Evolutionary conservation across 2,113 vertebrate genomes (phyloP), one percentile per base, ranked within the genome.

Genomic region (Poecilia latipinna): DNA sequence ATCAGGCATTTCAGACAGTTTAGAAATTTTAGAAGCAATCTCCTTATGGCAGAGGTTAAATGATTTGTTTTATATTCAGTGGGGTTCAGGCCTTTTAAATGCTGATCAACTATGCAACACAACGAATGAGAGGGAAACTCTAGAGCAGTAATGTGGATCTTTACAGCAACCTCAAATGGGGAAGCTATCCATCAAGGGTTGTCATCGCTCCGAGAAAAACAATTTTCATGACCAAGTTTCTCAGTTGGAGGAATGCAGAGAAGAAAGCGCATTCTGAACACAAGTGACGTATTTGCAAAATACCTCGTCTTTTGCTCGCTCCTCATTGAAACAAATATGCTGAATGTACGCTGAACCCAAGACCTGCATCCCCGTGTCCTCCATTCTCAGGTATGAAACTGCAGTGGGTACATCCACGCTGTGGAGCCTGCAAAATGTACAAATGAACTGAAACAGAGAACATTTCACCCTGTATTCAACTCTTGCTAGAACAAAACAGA

Each of bases 281-380:
- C 61, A 63, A 28, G 29, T 78, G 77, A 11, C 32, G 68, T 73
- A 31, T 29, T 39, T 68, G 61, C 61, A 7, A 69, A 72, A 7
- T 93, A 99, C 98, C 96, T 96, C 94, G 7, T 94, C 93, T 90
- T 99, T 99, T 87, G 97, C 94, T 0, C 92, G 87, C 0, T 35
- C 90, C 3, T 97, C 96, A 0, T 95, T 97, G 93, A 97, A 99
- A 91, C 98, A 99, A 44, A 94, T 95, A 83, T 99, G 98, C 82
- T 99, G 98, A 83, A 99, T 96, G 86, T 95, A 98, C 31, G 97
- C 97, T 0, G 98, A 96, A 0, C 97, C 97, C 66, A 98, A 90
- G 61, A 96, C 95, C 91, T 99, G 97, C 84, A 97, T 72, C n/a
- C 94, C 95, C 65, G 94, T 89, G 77, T 99, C 97, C 0, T 70